These are phyloP conservation scores for Nothocercus julius DNA, from an alignment of 2,113 vertebrate genomes.

Conservation along the genomic window DNA sequence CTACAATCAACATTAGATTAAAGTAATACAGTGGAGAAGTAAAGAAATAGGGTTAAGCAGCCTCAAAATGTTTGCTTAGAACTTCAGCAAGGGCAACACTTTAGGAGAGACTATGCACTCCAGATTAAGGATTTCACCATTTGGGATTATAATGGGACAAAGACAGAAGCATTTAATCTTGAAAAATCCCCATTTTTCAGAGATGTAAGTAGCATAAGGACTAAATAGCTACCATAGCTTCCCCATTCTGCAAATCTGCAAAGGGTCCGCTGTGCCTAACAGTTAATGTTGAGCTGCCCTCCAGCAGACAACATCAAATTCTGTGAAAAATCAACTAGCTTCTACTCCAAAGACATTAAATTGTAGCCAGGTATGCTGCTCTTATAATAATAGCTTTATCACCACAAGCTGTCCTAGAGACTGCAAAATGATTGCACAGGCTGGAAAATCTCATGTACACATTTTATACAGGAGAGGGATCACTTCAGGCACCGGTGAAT, in stretches of 20 bases:
- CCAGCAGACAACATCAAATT: background rate
- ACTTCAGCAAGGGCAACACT: background rate
- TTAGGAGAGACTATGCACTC: background rate
- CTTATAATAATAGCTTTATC: background rate
- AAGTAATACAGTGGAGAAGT: background rate
- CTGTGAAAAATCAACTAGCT: background rate
- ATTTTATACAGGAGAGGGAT: background rate
- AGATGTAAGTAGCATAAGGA: background rate
- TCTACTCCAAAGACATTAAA: background rate
- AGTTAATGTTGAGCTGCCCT: background rate
- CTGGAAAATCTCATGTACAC: background rate
- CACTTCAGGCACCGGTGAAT: background rate
- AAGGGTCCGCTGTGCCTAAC: background rate
- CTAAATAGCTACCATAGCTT: background rate
- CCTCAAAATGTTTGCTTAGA: background rate
- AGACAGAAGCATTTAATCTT: background rate
- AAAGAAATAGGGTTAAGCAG: background rate
- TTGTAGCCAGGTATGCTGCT: background rate
- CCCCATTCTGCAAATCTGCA: fast-evolving
- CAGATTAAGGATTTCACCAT: background rate
- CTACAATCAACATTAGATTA: background rate
- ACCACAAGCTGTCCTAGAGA: background rate
- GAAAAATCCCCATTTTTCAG: background rate
- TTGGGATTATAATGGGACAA: background rate
- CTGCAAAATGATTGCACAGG: background rate